These are phyloP conservation scores for Buphagus erythrorhynchus DNA, from an alignment of 2,797 vertebrate species.

Conservation along the genomic window DNA sequence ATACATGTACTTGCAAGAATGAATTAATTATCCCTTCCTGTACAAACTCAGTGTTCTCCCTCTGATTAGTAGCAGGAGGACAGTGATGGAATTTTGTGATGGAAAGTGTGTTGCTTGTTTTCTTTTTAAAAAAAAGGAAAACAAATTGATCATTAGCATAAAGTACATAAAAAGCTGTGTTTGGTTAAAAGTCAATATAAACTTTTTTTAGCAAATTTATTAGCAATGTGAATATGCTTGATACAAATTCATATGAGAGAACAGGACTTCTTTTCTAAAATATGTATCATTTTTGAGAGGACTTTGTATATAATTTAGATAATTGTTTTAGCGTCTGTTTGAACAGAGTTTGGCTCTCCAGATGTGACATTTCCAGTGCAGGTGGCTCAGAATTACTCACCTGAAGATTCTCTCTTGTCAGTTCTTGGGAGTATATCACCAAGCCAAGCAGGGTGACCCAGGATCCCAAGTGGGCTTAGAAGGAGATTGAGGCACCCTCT, in stretches of 20 bases:
- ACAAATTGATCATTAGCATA: not conserved
- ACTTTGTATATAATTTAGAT: not conserved
- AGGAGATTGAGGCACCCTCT: not conserved
- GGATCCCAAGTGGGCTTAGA: not conserved
- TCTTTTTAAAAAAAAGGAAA: not conserved
- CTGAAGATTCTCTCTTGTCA: not conserved
- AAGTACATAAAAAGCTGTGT: not conserved
- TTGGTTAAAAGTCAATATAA: not conserved
- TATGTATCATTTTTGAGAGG: not conserved
- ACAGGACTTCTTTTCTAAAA: not conserved
- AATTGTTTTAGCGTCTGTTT: not conserved
- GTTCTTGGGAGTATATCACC: not conserved
- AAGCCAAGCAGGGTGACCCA: not conserved
- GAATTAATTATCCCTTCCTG: conserved; percentile 16
- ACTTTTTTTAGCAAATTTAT: not conserved
- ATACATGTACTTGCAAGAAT: conserved; percentile 50
- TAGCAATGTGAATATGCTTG: not conserved
- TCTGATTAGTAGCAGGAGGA: conserved; percentile 17
- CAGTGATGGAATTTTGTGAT: not conserved
- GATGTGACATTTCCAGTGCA: not conserved
- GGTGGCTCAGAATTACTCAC: not conserved
- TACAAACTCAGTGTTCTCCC: not conserved
- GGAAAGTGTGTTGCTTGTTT: not conserved
- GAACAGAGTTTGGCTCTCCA: not conserved
- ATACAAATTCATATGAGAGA: not conserved